These are phyloP conservation scores for Mus spicilegus DNA, from an alignment of 2,113 vertebrate genomes.

Conservation along the genomic window DNA sequence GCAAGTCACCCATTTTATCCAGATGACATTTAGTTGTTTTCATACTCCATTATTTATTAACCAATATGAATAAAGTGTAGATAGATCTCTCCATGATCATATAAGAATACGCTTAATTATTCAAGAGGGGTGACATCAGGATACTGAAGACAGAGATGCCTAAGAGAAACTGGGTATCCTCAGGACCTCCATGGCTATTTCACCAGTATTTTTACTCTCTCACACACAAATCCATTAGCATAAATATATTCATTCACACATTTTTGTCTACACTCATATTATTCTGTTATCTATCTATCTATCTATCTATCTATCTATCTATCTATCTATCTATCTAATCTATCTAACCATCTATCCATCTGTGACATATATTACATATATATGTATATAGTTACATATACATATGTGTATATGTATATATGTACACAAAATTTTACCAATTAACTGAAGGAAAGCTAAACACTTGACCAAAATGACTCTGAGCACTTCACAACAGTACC, in stretches of 20 bases:
- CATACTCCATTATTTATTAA: conserved; percentile 65
- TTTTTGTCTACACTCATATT: not conserved
- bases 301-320: not conserved
- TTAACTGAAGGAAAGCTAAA: not conserved
- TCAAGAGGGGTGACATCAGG: conserved; percentile 56
- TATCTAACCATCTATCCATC: not conserved
- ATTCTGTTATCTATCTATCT: not conserved
- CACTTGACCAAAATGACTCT: not conserved
- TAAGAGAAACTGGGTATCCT: not conserved
- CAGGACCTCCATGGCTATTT: not conserved
- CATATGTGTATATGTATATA: too few species aligned
- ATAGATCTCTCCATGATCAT: not conserved
- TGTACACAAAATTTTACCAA: not conserved
- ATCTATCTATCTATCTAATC: not conserved
- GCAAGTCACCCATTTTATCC: not conserved
- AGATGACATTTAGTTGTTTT: conserved; percentile 59
- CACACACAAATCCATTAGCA: not conserved
- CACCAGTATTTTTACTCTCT: not conserved
- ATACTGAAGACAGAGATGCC: conserved; percentile 54
- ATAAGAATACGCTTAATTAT: conserved; percentile 70
- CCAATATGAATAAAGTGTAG: not conserved
- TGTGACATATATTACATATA: too few species aligned
- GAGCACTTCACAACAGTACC: not conserved
- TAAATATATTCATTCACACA: not conserved
- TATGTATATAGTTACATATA: too few species aligned